phyloP scores from a whole-genome alignment of 2,113 vertebrate species.

The Marmota flaviventris region DNA sequence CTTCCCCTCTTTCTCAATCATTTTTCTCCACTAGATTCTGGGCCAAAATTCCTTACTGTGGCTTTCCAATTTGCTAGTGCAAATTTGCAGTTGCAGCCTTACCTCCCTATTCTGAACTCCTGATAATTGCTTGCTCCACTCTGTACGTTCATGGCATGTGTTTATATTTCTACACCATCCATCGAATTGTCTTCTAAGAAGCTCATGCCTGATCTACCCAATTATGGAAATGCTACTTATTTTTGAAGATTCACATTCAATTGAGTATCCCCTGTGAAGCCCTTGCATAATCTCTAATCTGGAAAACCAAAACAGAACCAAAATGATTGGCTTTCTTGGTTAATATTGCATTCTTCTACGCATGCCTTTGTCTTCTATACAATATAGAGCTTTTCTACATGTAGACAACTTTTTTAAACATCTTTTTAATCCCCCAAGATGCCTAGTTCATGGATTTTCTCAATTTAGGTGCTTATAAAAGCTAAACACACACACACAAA shows the following conservation, averaged over 20 bases:
- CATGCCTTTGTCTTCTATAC: background rate
- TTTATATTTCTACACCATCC: background rate
- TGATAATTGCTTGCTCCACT: background rate
- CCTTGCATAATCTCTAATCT: background rate
- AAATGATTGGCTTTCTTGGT: background rate
- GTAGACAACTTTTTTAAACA: background rate
- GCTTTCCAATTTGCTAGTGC: background rate
- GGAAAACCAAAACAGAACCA: background rate
- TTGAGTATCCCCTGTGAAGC: background rate
- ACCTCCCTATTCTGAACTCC: background rate
- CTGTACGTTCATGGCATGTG: background rate
- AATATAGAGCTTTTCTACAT: background rate
- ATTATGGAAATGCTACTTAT: background rate
- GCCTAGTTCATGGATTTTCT: background rate
- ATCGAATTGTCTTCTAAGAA: background rate
- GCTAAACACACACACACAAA: background rate
- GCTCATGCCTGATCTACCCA: background rate
- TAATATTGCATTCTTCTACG: background rate
- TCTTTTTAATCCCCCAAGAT: background rate
- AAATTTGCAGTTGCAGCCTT: background rate
- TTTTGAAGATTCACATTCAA: slow-evolving; percentile 4
- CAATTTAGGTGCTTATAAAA: background rate
- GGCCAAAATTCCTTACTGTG: background rate
- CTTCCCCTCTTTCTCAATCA: background rate
- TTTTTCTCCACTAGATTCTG: background rate